Evolutionary conservation across 1,140 invertebrate genomes (phyloP).

Genomic region (Calycopis cecrops): DNA sequence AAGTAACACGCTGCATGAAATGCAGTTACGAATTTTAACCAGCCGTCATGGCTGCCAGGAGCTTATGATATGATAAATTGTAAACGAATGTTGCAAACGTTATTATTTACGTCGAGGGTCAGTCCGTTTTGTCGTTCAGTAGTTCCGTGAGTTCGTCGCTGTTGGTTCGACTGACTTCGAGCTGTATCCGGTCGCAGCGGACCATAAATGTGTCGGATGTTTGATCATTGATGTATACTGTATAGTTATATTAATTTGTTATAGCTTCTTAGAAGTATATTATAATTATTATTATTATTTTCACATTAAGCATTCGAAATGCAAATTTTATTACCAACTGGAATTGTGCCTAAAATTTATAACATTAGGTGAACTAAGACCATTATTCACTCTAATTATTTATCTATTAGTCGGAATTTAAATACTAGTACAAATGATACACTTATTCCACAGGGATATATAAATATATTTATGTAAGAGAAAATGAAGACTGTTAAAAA

Average conservation of each 20-base stretch:
- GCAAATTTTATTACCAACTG: constrained; percentile 30
- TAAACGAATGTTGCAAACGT: constrained; percentile 10
- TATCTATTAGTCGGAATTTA: constrained; percentile 40
- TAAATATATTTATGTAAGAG: constrained; percentile 61
- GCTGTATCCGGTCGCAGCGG: constrained; percentile 11
- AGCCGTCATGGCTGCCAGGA: constrained; percentile 48
- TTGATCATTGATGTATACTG: constrained; percentile 18
- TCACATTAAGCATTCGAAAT: constrained; percentile 22
- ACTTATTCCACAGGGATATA: constrained; percentile 67
- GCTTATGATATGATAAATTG: constrained; percentile 41
- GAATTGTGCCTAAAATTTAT: constrained; percentile 46
- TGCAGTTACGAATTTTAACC: constrained; percentile 48
- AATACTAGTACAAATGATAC: constrained; percentile 68
- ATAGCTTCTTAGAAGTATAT: constrained; percentile 34
- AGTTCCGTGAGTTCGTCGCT: not conserved
- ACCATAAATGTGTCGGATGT: constrained; percentile 14
- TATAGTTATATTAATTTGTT: constrained; percentile 31
- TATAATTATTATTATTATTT: constrained; percentile 25
- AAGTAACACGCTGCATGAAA: constrained; percentile 63
- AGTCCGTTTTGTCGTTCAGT: no score
- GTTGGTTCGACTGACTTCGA: not conserved
- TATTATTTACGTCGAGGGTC: constrained; percentile 11
- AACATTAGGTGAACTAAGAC: constrained; percentile 31
- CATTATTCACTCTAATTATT: constrained; percentile 8
- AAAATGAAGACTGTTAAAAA: constrained; percentile 69